Conservation (phyloP, 2,797 vertebrate species). For the Acipenser oxyrinchus region DNA sequence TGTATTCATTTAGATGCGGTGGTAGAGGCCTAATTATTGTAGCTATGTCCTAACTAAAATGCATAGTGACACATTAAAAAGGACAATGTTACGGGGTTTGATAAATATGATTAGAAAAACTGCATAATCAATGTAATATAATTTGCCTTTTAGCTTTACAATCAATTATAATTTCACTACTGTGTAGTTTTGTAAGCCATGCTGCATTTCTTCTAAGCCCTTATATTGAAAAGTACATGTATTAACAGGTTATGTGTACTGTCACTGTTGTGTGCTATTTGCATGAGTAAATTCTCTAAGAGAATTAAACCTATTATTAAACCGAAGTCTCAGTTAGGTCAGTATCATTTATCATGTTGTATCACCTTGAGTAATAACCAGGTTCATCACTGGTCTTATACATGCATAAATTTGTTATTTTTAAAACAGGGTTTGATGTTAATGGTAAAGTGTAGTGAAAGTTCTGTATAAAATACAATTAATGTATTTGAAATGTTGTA, state of each 20-base stretch:
- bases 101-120: slow-evolving; percentile 35
- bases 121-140: slow-evolving; percentile 26
- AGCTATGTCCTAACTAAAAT: not conserved
- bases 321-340: slow-evolving; percentile 60
- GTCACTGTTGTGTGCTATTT: slow-evolving; percentile 80
- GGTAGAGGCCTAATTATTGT: slow-evolving; percentile 37
- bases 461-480: slow-evolving; percentile 57
- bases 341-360: slow-evolving; percentile 45
- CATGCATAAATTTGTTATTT: slow-evolving; percentile 32
- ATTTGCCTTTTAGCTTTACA: slow-evolving; percentile 47
- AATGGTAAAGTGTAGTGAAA: slow-evolving; percentile 63
- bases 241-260: slow-evolving; percentile 66
- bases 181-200: slow-evolving; percentile 65
- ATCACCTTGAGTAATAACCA: slow-evolving; percentile 41
- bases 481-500: slow-evolving; percentile 60
- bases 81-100: slow-evolving; percentile 33
- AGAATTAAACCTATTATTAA: slow-evolving; percentile 88
- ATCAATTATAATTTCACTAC: slow-evolving; percentile 63
- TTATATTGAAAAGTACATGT: slow-evolving; percentile 60
- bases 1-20: slow-evolving; percentile 39
- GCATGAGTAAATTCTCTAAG: slow-evolving; percentile 95
- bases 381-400: slow-evolving; percentile 36
- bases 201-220: slow-evolving; percentile 50
- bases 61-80: slow-evolving; percentile 25
- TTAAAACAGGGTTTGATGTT: slow-evolving; percentile 45